Base-by-base conservation (phyloP, 2,113 vertebrate species). In the Megaceryle maxima region DNA sequence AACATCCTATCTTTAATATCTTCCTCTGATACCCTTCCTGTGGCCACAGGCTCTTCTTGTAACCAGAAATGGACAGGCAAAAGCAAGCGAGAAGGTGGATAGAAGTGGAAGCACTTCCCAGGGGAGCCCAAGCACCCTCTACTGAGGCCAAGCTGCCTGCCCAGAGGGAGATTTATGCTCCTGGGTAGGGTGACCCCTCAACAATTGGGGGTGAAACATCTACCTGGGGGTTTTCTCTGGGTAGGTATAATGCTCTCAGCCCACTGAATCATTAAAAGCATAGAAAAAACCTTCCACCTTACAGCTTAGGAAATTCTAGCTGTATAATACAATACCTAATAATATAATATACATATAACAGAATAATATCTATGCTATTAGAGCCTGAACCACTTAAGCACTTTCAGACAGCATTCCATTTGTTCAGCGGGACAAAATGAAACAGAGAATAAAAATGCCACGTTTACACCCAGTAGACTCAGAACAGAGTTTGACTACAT, bases 151-250 rank as follows among this genome's bases (percentile, higher is more conserved):
- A 44, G 46, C 46, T 15, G 8, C 46, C n/a, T n/a, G 44, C 44
- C 35, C 35, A 4, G 5, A 3, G 31, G 16, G 28, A 1, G 6
- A 22, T 16, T 41, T 2, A 1, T 17, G 60, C 50, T 60, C n/a
- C 16, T 1, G 4, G 46, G 9, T 10, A 4, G 11, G 31, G 28
- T 1, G 11, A 81, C 6, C 4, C 37, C 56, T 43, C 12, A 35
- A 16, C 64, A 81, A 28, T 46, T 62, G 16, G 16, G 2, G 10
- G 35, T 18, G 31, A 73, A 80, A 88, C 33, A 53, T 24, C 59
- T 44, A 67, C 9, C 2, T 0, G 0, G 4, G 8, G 14, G 9
- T n/a, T 80, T 76, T 51, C 1, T 3, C 20, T 74, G 50, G 6
- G 10, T 48, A 16, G 79, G 28, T 3, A 64, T 39, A 57, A 74